Conservation (phyloP, 2,888 invertebrate species). For the Hypsopygia costalis region DNA sequence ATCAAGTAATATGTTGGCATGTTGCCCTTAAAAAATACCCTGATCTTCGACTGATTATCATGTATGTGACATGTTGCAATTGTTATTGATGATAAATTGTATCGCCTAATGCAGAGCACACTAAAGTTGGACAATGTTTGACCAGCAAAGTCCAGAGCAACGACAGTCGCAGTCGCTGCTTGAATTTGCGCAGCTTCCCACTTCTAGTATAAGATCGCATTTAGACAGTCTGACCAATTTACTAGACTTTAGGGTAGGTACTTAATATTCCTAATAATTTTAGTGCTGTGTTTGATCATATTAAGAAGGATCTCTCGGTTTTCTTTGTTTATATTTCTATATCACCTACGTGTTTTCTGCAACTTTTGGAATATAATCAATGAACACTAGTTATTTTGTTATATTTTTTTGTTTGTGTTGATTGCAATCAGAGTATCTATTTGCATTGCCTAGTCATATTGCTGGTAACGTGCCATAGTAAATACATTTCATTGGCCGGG, state of each 20-base stretch:
- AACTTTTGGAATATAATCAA: conserved; percentile 7
- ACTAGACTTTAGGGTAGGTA: conserved; percentile 30
- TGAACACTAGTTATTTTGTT: conserved; percentile 4
- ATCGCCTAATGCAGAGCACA: too few species aligned
- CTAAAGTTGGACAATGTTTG: too few species aligned
- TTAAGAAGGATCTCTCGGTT: conserved; percentile 15
- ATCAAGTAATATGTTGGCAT: too few species aligned
- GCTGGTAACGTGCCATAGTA: background rate
- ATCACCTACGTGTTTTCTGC: conserved; percentile 6
- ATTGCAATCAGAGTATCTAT: background rate
- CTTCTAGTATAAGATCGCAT: conserved; percentile 23
- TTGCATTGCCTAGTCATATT: conserved; percentile 1
- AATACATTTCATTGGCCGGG: too few species aligned
- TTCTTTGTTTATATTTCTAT: conserved; percentile 10
- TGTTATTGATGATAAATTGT: too few species aligned
- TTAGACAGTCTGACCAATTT: conserved; percentile 30
- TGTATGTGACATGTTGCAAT: too few species aligned
- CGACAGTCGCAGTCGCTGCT: background rate
- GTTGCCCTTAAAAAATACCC: too few species aligned
- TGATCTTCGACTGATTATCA: too few species aligned
- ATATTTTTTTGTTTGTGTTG: conserved; percentile 4
- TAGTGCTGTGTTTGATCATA: conserved; percentile 11
- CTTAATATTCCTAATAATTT: conserved; percentile 27
- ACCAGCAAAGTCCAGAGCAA: background rate
- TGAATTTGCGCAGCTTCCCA: conserved; percentile 13